A percentile compares a stretch with the other conserved stretches of the same genome.
Evolutionary conservation across 1,140 invertebrate species (phyloP).

Genomic region (Metopolophium dirhodum): DNA sequence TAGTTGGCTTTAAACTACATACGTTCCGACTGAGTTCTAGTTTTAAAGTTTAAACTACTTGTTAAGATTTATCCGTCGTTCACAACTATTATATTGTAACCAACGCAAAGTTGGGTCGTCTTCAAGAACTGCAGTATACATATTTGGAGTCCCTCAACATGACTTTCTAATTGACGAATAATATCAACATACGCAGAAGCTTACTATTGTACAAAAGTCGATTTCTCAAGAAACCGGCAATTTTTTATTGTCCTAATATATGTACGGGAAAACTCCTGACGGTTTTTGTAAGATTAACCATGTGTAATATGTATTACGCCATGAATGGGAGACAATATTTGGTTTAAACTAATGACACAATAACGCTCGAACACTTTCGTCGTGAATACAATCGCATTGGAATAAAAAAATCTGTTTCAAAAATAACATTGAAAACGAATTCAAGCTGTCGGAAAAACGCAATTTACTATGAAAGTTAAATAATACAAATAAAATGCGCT

Average conservation of each 20-base stretch:
- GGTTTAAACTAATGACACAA: background rate
- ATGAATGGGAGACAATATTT: background rate
- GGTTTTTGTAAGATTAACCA: background rate
- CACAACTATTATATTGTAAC: background rate
- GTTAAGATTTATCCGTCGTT: background rate
- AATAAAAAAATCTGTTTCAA: background rate
- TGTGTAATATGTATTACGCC: background rate
- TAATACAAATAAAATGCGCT: background rate
- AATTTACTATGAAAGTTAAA: slow-evolving; percentile 7
- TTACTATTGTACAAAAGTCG: background rate
- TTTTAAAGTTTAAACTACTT: background rate
- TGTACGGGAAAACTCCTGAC: background rate
- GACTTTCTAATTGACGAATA: background rate
- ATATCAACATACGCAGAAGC: background rate
- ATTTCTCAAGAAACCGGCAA: background rate
- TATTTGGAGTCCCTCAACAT: background rate
- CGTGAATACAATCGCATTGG: background rate
- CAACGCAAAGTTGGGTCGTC: background rate
- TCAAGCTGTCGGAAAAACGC: background rate
- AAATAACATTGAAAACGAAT: background rate
- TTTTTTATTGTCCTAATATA: background rate
- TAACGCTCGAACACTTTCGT: background rate
- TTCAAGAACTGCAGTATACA: background rate
- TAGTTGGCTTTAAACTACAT: background rate
- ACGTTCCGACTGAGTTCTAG: background rate